phyloP scores from a whole-genome alignment of 2,888 invertebrate species.

The Drosophila mettleri region DNA sequence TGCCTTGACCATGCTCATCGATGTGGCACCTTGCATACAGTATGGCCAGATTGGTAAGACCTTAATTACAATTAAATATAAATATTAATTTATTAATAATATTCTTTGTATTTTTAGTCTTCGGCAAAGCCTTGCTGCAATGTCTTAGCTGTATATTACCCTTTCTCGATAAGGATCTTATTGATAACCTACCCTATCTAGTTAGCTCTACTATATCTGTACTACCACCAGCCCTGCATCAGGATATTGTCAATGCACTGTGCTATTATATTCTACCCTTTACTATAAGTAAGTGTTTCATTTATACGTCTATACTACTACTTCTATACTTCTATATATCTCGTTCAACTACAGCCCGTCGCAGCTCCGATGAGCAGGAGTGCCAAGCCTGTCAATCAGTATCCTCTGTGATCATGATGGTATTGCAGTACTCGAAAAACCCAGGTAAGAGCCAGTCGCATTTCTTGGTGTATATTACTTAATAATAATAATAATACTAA shows the following conservation, averaged over 20 bases:
- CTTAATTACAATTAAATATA: not conserved
- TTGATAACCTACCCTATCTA: slow-evolving; percentile 97
- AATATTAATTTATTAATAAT: not conserved
- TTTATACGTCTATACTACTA: not conserved
- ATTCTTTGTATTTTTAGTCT: slow-evolving; percentile 87
- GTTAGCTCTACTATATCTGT: slow-evolving; percentile 97
- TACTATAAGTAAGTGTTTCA: slow-evolving; percentile 92
- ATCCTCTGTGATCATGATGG: slow-evolving; percentile 98
- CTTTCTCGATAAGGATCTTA: slow-evolving; percentile 97
- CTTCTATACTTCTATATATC: not conserved
- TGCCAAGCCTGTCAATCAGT: slow-evolving; percentile 93
- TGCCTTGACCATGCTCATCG: slow-evolving; percentile 91
- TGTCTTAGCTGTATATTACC: slow-evolving; percentile 97
- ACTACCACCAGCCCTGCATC: slow-evolving; percentile 95
- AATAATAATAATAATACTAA: no score
- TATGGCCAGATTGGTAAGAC: slow-evolving; percentile 92
- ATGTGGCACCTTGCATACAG: slow-evolving; percentile 96
- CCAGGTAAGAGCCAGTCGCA: slow-evolving; percentile 87
- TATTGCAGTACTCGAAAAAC: slow-evolving; percentile 97
- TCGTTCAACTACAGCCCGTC: slow-evolving; percentile 87
- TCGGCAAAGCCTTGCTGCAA: slow-evolving; percentile 96
- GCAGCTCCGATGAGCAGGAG: slow-evolving; percentile 90
- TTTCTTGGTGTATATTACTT: no score
- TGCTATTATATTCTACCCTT: slow-evolving; percentile 98
- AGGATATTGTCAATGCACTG: slow-evolving; percentile 96